phyloP scores from a whole-genome alignment of 2,888 invertebrate genomes.

The Ornithoptera alexandrae region DNA sequence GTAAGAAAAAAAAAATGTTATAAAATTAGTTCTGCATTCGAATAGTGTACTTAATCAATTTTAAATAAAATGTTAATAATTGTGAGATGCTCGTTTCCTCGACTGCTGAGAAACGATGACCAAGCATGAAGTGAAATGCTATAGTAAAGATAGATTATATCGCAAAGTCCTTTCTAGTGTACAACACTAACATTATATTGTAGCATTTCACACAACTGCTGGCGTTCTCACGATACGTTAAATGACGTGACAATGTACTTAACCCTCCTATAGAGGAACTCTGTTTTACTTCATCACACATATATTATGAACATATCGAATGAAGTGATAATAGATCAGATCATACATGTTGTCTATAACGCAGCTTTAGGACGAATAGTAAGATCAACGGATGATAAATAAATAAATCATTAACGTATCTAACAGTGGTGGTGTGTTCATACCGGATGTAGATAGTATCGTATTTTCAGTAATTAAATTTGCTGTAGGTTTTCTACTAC shows the following conservation, averaged over 20 bases:
- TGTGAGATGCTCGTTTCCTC: background rate
- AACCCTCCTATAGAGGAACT: background rate
- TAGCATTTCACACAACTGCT: background rate
- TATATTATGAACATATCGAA: background rate
- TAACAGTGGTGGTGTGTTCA: no score
- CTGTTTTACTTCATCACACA: background rate
- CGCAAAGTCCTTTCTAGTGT: background rate
- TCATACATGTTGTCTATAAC: background rate
- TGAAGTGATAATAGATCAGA: background rate
- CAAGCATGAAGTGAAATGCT: background rate
- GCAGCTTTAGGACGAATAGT: background rate
- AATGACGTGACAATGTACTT: background rate
- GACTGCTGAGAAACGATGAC: no score
- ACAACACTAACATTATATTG: constrained; percentile 11
- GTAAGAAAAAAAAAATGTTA: no score
- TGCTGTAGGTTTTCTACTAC: background rate
- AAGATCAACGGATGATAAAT: no score
- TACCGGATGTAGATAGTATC: background rate
- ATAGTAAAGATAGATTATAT: background rate
- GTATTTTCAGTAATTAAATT: background rate
- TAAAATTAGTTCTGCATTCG: no score
- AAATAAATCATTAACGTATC: no score
- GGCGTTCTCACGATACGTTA: background rate
- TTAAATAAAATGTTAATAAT: no score
- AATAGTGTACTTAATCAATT: no score